Evolutionary conservation across 2,888 invertebrate species (phyloP).

Genomic region (Drosophila birchii): DNA sequence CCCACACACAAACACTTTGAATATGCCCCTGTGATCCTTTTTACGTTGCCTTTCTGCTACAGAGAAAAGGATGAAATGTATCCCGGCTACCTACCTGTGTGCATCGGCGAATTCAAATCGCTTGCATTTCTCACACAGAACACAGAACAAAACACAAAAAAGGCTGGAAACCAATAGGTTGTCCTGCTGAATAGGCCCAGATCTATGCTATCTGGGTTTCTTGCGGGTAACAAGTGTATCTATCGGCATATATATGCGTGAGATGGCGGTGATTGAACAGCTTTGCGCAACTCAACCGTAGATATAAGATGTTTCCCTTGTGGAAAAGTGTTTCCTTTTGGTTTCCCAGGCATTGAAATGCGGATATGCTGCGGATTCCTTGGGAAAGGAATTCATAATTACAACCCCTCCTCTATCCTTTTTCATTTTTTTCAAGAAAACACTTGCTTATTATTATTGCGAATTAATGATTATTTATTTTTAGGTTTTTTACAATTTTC

Average conservation of each 20-base stretch:
- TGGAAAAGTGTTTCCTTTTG: slow-evolving; percentile 40
- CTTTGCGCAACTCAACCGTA: slow-evolving; percentile 58
- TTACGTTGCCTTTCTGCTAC: slow-evolving; percentile 42
- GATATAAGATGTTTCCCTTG: slow-evolving; percentile 12
- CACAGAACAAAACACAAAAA: slow-evolving; percentile 37
- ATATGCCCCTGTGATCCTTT: slow-evolving; percentile 71
- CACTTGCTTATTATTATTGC: slow-evolving; percentile 4
- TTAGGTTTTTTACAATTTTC: slow-evolving; percentile 38
- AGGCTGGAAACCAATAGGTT: slow-evolving; percentile 29
- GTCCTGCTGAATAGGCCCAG: slow-evolving; percentile 55
- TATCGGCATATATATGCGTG: slow-evolving; percentile 63
- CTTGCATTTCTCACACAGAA: slow-evolving; percentile 72
- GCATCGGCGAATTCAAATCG: slow-evolving; percentile 69
- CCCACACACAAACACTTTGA: slow-evolving; percentile 68
- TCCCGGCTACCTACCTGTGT: slow-evolving; percentile 71
- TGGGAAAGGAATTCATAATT: slow-evolving; percentile 25
- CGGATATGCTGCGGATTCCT: slow-evolving; percentile 16
- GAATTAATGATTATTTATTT: slow-evolving; percentile 42
- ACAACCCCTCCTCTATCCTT: not conserved
- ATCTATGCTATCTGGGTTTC: slow-evolving; percentile 13
- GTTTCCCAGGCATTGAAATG: slow-evolving; percentile 29
- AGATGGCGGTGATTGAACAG: slow-evolving; percentile 60
- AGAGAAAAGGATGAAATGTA: slow-evolving; percentile 65
- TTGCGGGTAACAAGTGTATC: slow-evolving; percentile 73
- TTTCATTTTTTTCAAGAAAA: not conserved